Base-by-base conservation (phyloP, 1,140 invertebrate genomes). In the Oreohelix idahoensis region DNA sequence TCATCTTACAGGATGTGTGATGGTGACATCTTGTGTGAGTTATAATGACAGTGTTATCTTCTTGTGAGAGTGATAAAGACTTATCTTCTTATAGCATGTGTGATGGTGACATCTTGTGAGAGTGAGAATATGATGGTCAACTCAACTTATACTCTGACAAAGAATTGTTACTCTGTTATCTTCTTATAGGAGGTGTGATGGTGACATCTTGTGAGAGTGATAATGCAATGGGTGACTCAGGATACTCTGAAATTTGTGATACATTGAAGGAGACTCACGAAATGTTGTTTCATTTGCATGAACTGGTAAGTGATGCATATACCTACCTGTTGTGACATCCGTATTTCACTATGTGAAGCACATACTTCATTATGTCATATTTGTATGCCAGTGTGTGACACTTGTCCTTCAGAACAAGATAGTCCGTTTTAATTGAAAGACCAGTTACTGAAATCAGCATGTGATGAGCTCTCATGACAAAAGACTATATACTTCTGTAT, bases 231-330 rank as follows among this genome's bases (percentile, higher is more conserved):
- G 58, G 32, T 2, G 77, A 79, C 58, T 79, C 77, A 53, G 77
- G 77, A 29, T 79, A 39, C 77, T 58, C 53, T n/a, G 77, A 79
- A 36, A 79, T 79, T 17, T 42, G 32, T 58, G 83, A 85, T 66
- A 77, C 83, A 20, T 86, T 92, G 83, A 87, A 86, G 36, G 85
- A 89, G 74, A 90, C 92, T 26, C 90, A 89, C 70, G 84, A 88
- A 51, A 88, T 90, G 71, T 87, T 93, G n/a, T 69, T 91, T 20
- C 89, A 89, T 76, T 88, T 93, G 26, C 91, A 92, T 84, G 90
- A 91, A 58, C 76, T 92, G 53, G 53, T 58, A 58, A 11, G 53
- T 58, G 42, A 45, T 45, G 5, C 5, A 45, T 45, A 45, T 45
- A 45, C 15, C n/a, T n/a, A n/a, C n/a, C n/a, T n/a, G n/a, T n/a